Conservation (phyloP, 2,113 vertebrate genomes). For the Rhadina sibilatrix region DNA sequence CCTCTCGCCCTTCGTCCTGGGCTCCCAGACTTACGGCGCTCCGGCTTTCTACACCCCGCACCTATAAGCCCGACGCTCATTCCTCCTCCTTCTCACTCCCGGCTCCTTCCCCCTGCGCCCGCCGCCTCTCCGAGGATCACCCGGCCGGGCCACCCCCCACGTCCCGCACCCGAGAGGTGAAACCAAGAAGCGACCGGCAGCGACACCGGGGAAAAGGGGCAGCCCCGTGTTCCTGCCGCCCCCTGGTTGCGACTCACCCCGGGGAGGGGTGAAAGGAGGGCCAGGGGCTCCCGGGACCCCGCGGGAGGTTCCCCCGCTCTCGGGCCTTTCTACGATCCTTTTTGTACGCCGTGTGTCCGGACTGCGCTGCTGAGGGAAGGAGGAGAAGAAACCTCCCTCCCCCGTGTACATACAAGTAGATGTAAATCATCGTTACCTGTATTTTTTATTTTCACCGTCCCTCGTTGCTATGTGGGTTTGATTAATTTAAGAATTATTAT, state of each 20-base stretch:
- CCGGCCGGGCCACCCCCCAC: not conserved
- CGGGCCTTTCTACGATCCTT: not conserved
- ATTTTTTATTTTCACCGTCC: not conserved
- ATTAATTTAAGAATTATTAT: not conserved
- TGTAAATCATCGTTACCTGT: slow-evolving; percentile 37
- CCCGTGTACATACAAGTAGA: slow-evolving; percentile 43
- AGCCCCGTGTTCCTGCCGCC: not conserved
- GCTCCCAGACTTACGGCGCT: slow-evolving; percentile 92
- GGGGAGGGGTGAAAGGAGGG: not conserved
- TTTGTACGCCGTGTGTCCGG: not conserved
- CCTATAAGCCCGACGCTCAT: slow-evolving; percentile 74
- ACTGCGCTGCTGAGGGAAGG: not conserved
- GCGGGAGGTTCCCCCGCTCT: not conserved
- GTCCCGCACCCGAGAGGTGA: not conserved
- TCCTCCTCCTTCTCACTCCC: not conserved
- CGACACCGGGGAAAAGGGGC: not conserved
- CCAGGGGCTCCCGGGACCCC: not conserved
- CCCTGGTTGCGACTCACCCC: not conserved
- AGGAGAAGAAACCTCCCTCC: not conserved
- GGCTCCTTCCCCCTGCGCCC: not conserved
- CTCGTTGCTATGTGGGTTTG: not conserved
- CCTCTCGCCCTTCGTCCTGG: slow-evolving; percentile 93
- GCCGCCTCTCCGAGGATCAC: not conserved
- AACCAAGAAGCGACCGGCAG: not conserved
- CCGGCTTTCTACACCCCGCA: slow-evolving; percentile 96